Evolutionary conservation across 2,113 vertebrate genomes (phyloP).

Genomic region (Daboia siamensis): DNA sequence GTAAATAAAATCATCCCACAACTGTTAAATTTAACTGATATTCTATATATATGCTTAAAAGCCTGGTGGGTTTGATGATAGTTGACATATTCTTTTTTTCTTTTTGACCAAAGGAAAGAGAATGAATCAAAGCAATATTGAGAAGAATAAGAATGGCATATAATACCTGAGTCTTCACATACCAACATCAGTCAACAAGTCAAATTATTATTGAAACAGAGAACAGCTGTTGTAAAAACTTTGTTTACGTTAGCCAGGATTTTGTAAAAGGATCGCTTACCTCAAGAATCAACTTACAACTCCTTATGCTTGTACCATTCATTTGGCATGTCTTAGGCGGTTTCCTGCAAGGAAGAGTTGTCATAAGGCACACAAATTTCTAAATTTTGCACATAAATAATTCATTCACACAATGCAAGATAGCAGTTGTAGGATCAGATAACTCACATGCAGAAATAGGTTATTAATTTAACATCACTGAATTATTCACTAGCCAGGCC

Average conservation of each 20-base stretch:
- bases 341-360: neutral
- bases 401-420: neutral
- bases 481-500: neutral
- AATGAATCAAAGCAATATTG: neutral
- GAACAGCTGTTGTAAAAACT: neutral
- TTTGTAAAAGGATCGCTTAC: conserved; percentile 48
- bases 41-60: neutral
- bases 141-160: neutral
- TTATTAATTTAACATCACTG: neutral
- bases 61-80: neutral
- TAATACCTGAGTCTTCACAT: neutral
- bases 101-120: neutral
- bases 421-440: neutral
- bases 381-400: conserved; percentile 7
- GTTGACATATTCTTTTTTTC: neutral
- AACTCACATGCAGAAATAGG: neutral
- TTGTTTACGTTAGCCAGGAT: neutral
- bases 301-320: conserved; percentile 27
- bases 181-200: neutral
- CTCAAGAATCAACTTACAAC: conserved; percentile 41
- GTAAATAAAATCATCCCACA: neutral
- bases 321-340: conserved; percentile 31
- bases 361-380: fast-evolving
- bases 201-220: neutral
- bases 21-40: neutral